Conservation (phyloP, 2,113 vertebrate genomes). For the Megaceryle torquata region DNA sequence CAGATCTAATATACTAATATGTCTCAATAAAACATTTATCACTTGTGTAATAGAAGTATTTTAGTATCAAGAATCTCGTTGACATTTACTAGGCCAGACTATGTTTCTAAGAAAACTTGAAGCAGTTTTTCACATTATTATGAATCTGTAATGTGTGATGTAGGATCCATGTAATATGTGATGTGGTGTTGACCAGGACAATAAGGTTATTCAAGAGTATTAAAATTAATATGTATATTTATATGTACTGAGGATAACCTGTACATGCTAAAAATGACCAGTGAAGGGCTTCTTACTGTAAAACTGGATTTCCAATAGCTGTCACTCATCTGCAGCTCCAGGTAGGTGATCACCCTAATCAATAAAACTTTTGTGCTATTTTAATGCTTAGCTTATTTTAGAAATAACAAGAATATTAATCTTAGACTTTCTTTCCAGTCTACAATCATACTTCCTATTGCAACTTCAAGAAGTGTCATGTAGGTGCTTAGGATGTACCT, state of each 20-base stretch:
- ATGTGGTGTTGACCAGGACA: background rate
- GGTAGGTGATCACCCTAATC: background rate
- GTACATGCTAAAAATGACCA: background rate
- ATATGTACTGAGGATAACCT: background rate
- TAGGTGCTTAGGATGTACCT: background rate
- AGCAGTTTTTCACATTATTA: no score
- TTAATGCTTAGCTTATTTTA: background rate
- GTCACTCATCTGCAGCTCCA: background rate
- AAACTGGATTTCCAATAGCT: background rate
- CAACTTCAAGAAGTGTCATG: background rate
- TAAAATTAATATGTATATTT: background rate
- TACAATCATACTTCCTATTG: background rate
- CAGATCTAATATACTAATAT: background rate
- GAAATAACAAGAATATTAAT: background rate
- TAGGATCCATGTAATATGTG: no score
- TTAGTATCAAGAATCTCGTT: background rate
- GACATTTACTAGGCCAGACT: background rate
- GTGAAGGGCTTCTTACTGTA: background rate
- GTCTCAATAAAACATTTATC: background rate
- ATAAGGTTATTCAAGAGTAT: background rate
- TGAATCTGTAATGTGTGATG: no score
- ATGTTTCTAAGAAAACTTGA: background rate
- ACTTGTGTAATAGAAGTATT: background rate
- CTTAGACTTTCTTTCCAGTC: background rate
- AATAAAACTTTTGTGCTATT: background rate